These are phyloP conservation scores for Castor canadensis DNA, from an alignment of 2,113 vertebrate species.

Conservation along the genomic window DNA sequence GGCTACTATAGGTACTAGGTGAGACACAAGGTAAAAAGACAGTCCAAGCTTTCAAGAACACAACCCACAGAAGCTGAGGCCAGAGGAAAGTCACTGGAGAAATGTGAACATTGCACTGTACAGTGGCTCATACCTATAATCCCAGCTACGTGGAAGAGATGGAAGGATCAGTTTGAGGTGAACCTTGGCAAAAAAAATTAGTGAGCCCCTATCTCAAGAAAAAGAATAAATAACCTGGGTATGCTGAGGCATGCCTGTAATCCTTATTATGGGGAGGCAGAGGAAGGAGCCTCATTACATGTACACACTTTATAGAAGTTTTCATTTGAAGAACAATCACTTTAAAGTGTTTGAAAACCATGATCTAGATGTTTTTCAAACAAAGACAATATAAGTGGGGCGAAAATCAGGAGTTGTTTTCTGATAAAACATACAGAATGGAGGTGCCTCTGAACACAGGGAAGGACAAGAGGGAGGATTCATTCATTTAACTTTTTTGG, in stretches of 20 bases:
- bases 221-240: too few species aligned
- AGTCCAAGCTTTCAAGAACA: neutral
- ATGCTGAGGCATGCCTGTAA: too few species aligned
- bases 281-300: too few species aligned
- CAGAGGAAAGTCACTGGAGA: neutral
- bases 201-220: too few species aligned
- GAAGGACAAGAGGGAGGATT: neutral
- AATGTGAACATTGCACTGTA: neutral
- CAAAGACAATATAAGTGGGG: neutral
- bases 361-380: neutral
- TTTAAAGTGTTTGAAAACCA: neutral
- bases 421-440: neutral
- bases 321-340: neutral
- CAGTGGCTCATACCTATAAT: too few species aligned
- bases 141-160: too few species aligned
- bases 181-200: too few species aligned
- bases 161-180: too few species aligned
- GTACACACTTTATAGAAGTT: too few species aligned
- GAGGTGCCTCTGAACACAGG: neutral
- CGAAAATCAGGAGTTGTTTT: slow-evolving; percentile 20
- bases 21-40: neutral
- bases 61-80: neutral
- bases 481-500: neutral
- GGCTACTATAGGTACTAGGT: rapidly evolving
- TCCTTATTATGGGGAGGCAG: too few species aligned